Evolutionary conservation across 1,140 invertebrate species (phyloP).

Genomic region (Augochlora pura): DNA sequence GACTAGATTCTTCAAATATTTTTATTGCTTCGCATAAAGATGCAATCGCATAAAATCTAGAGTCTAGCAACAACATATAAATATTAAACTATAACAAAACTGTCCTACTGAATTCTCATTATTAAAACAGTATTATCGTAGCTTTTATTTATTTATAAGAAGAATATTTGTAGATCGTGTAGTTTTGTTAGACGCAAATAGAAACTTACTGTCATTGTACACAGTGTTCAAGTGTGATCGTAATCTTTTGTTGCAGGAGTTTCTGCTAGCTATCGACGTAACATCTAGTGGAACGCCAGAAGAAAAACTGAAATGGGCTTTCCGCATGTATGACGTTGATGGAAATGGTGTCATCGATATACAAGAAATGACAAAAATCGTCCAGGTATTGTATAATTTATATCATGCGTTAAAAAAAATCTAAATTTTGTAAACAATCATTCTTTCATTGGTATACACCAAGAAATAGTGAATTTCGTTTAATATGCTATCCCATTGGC

Average conservation of each 20-base stretch:
- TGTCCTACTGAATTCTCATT: no score
- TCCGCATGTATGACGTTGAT: constrained; percentile 99
- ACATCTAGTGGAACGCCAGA: constrained; percentile 98
- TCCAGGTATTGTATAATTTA: constrained; percentile 84
- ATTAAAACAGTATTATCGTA: no score
- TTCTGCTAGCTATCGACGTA: constrained; percentile 98
- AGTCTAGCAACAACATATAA: no score
- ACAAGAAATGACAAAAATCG: constrained; percentile 97
- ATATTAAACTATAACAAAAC: no score
- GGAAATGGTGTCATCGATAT: constrained; percentile 99
- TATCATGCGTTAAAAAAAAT: no score
- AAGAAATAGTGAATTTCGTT: background rate
- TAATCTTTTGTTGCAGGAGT: constrained; percentile 87
- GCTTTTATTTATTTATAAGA: no score
- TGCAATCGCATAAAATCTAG: no score
- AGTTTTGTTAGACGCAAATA: no score
- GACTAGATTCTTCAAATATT: no score
- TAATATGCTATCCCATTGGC: background rate
- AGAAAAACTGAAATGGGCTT: constrained; percentile 99
- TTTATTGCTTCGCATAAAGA: no score
- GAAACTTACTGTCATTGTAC: background rate
- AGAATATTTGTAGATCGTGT: no score
- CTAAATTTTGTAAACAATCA: background rate
- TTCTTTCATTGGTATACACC: background rate
- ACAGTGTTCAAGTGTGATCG: background rate